Conservation (phyloP, 1,140 invertebrate genomes). For the Archegozetes longisetosus region DNA sequence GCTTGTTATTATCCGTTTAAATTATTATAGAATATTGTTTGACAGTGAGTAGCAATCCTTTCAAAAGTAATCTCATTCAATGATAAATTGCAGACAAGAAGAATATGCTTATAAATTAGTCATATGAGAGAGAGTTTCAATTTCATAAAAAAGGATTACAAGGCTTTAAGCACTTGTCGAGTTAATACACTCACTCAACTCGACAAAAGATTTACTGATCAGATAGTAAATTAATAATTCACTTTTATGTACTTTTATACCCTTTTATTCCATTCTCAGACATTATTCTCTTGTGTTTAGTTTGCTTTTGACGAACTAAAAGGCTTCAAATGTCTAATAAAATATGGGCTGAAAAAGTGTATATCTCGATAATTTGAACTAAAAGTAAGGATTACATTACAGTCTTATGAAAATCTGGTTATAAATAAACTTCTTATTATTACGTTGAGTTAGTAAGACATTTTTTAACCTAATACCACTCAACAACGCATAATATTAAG, state of each 20-base stretch:
- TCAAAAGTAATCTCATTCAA: background rate
- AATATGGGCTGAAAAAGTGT: no score
- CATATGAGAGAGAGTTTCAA: background rate
- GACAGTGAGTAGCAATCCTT: background rate
- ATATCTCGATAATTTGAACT: no score
- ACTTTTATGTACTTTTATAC: background rate
- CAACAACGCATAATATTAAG: no score
- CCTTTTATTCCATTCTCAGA: background rate
- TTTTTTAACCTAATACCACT: no score
- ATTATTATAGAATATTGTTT: background rate
- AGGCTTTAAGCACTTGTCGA: background rate
- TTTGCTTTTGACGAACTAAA: no score
- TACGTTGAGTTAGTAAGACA: no score
- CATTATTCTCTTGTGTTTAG: no score
- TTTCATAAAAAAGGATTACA: background rate
- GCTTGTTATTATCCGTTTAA: background rate
- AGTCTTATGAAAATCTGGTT: no score
- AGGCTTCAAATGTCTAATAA: no score
- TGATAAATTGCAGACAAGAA: background rate
- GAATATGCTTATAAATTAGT: background rate
- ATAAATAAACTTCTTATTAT: no score
- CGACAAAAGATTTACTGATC: background rate
- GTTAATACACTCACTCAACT: background rate
- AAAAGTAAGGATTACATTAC: no score
- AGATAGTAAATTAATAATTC: background rate